Evolutionary conservation across 2,113 vertebrate genomes (phyloP), one percentile per base, ranked within the genome.

Genomic region (Cyprinodon brontotheroides): DNA sequence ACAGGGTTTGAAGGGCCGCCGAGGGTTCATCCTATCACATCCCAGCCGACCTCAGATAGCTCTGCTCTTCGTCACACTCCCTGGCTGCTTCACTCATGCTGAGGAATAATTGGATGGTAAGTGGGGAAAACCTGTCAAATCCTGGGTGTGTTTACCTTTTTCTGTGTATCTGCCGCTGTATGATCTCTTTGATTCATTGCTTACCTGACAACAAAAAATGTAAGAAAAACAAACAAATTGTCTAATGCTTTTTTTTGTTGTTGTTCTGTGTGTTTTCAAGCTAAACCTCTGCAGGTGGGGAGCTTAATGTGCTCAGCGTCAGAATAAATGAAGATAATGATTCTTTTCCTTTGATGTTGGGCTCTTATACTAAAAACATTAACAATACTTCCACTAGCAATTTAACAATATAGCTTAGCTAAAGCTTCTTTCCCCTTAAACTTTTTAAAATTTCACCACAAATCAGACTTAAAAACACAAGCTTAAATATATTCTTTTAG

Each of bases 1-100:
- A 72, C 84, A 38, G 79, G 78, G 74, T 81, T 80, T 70, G 76
- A 84, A 82, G 79, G 68, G 81, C 78, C 66, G 15, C 65, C 61
- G 70, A 80, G 77, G 70, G 63, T 74, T 82, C 64, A 66, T 65
- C 61, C 68, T 77, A 68, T 80, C 76, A 68, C 65, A 61, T 75
- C 75, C 69, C 17, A 63, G 77, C 68, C 68, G 66, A 80, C 68
- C 84, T 84, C 69, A 69, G 65, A 78, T 78, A 60, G 81, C 73
- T 75, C 53, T 1, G 47, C 72, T 83, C 77, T 68, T 85, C 78
- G 77, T 70, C 37, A 63, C 74, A 37, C 50, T 13, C 48, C 63
- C 72, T 61, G 4, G 29, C 70, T 43, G 76, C 60, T 64, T 43
- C 47, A 77, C 2, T 79, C 45, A 53, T 22, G 37, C 37, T 9